Conservation (phyloP, 30 jellyfish, hydroid and myxozoan species). For the Rhopilema esculentum region DNA sequence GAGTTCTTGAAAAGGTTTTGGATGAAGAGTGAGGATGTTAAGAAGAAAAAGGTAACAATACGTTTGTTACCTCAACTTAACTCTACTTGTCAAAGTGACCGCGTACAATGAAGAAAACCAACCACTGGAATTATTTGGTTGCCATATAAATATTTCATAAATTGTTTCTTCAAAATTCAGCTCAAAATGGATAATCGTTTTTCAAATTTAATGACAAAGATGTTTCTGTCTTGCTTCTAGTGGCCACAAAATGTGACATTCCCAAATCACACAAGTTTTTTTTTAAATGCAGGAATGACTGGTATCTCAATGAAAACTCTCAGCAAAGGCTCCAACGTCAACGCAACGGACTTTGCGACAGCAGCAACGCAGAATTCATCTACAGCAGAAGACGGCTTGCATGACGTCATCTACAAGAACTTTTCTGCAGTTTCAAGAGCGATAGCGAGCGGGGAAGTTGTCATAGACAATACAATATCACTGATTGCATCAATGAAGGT, state of each 20-base stretch:
- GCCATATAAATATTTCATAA: too few species aligned
- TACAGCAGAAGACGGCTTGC: conserved; percentile 51
- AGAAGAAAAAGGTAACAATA: too few species aligned
- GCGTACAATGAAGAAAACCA: too few species aligned
- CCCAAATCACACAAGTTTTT: neutral
- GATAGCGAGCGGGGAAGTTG: neutral
- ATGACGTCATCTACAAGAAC: conserved; percentile 38
- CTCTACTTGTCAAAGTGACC: too few species aligned
- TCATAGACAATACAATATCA: conserved; percentile 6
- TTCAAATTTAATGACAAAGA: too few species aligned
- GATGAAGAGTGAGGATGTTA: too few species aligned
- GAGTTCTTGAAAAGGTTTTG: too few species aligned
- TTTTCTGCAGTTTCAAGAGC: conserved; percentile 32
- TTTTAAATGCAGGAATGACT: conserved; percentile 37
- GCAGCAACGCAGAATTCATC: conserved; percentile 9
- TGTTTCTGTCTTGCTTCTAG: too few species aligned
- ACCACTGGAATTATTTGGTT: too few species aligned
- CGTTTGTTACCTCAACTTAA: too few species aligned
- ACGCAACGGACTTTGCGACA: conserved; percentile 28
- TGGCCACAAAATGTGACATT: neutral
- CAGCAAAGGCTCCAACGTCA: conserved; percentile 35
- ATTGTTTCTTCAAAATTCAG: too few species aligned
- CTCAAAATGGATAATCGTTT: too few species aligned
- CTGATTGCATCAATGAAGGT: conserved; percentile 50
- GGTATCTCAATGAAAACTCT: neutral